Percentiles rank a stretch among this genome's conserved stretches.
These are phyloP conservation scores for Trachops cirrhosus DNA, from an alignment of 2,797 vertebrate species.

Conservation along the genomic window DNA sequence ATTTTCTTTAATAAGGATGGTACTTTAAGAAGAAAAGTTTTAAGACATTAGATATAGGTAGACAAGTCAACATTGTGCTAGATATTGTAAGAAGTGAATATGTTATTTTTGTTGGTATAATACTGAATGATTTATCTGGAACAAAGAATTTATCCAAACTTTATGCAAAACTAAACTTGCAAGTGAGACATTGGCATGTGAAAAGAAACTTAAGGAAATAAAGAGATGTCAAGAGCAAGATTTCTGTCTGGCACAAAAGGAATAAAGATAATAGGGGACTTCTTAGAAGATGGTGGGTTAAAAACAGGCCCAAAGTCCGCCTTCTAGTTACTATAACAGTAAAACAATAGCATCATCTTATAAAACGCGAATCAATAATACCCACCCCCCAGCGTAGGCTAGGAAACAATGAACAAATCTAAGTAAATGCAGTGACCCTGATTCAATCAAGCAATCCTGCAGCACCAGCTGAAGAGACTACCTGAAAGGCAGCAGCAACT, in stretches of 20 bases:
- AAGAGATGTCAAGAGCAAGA: slow-evolving; percentile 16
- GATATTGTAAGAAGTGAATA: slow-evolving; percentile 24
- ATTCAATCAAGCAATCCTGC: not conserved
- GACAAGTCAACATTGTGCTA: not conserved
- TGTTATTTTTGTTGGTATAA: not conserved
- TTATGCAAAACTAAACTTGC: slow-evolving; percentile 34
- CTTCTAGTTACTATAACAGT: not conserved
- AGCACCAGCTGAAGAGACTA: not conserved
- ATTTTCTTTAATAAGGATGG: slow-evolving; percentile 15
- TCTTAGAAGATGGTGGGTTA: slow-evolving; percentile 5
- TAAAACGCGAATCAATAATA: not conserved
- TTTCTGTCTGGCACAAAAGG: not conserved
- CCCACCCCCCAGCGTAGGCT: not conserved
- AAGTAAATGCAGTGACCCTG: not conserved
- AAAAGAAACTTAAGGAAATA: not conserved
- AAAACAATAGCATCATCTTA: not conserved
- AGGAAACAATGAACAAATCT: slow-evolving; percentile 31
- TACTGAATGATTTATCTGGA: slow-evolving; percentile 22
- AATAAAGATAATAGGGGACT: not conserved
- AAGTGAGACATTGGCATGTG: not conserved
- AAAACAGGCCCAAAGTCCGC: not conserved
- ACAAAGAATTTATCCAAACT: slow-evolving; percentile 18
- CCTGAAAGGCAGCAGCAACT: not conserved
- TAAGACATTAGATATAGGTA: not conserved
- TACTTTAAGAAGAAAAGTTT: not conserved